These are phyloP conservation scores for Rostratula benghalensis DNA, from an alignment of 2,113 vertebrate species.

Conservation along the genomic window DNA sequence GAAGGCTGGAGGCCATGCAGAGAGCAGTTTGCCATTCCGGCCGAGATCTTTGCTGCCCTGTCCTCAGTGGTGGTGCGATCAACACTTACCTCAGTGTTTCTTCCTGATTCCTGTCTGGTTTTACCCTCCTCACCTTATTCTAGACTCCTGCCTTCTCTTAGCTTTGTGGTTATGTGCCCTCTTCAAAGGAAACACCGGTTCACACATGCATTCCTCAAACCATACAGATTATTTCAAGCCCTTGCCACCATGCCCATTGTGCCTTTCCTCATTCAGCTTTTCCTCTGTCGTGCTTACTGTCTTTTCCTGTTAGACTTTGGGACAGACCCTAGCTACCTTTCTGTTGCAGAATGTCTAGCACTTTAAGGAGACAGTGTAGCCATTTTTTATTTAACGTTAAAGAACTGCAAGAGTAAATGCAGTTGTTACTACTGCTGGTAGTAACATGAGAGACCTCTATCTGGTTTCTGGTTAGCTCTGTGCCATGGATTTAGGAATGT, in stretches of 20 bases:
- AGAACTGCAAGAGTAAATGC: neutral
- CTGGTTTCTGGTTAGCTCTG: neutral
- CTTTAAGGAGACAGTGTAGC: neutral
- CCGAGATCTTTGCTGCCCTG: neutral
- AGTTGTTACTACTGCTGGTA: neutral
- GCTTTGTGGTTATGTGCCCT: neutral
- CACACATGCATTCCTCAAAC: neutral
- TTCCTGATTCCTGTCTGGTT: neutral
- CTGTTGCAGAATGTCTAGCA: neutral
- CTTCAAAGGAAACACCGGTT: neutral
- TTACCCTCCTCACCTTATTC: neutral
- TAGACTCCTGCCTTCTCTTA: neutral
- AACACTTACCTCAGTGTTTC: neutral
- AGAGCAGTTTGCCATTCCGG: neutral
- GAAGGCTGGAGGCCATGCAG: neutral
- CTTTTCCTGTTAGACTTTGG: neutral
- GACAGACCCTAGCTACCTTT: neutral
- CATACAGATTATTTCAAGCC: neutral
- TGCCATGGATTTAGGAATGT: neutral
- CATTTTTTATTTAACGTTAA: neutral
- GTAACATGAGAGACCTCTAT: neutral
- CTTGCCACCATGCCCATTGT: accelerated
- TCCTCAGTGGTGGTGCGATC: accelerated
- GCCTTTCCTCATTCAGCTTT: neutral
- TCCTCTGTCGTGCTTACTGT: accelerated